phyloP scores from a whole-genome alignment of 2,797 vertebrate genomes.

The Agapornis canus region DNA sequence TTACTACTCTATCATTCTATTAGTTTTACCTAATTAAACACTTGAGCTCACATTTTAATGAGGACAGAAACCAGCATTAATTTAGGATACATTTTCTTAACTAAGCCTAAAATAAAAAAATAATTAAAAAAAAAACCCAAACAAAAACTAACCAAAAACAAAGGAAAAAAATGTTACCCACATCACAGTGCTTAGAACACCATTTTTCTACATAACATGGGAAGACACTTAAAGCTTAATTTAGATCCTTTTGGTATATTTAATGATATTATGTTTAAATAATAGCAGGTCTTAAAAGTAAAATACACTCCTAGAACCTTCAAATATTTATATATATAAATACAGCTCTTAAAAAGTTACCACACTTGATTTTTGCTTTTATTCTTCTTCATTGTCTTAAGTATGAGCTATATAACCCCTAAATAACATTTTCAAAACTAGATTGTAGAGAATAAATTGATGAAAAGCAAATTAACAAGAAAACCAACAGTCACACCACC shows the following conservation, averaged over 20 bases:
- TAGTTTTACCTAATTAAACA: rapidly evolving
- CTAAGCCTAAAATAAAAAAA: too few species aligned
- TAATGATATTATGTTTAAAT: rapidly evolving
- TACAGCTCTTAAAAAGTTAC: rapidly evolving
- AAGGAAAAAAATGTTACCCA: rapidly evolving
- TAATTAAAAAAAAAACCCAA: too few species aligned
- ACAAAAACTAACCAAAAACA: not conserved
- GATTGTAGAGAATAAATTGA: rapidly evolving
- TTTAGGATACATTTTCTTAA: rapidly evolving
- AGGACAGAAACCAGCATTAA: rapidly evolving
- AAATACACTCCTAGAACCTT: rapidly evolving
- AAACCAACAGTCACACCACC: rapidly evolving
- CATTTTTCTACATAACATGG: rapidly evolving
- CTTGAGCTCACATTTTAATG: rapidly evolving
- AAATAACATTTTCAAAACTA: rapidly evolving
- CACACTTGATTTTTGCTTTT: rapidly evolving
- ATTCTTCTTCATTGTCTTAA: rapidly evolving
- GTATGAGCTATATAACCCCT: rapidly evolving
- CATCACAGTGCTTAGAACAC: rapidly evolving
- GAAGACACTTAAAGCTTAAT: rapidly evolving
- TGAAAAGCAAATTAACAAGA: rapidly evolving
- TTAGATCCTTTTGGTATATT: rapidly evolving
- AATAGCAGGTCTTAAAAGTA: rapidly evolving
- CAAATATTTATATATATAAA: rapidly evolving
- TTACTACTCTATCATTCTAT: too few species aligned